Conservation (phyloP, 2,888 invertebrate genomes). For the Trichacis sp. region DNA sequence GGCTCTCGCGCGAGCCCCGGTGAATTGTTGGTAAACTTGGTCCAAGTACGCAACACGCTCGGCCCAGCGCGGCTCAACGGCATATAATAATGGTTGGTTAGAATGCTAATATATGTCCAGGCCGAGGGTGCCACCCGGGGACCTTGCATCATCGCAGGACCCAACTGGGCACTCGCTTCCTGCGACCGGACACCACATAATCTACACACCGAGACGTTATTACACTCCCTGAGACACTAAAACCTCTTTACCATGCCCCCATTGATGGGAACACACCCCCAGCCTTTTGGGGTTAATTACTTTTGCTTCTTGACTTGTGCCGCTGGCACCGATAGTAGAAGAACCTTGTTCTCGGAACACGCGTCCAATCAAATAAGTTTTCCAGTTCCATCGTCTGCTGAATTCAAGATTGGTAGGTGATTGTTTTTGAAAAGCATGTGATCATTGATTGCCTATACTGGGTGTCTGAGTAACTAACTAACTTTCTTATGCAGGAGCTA, state of each 20-base stretch:
- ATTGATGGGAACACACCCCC: constrained; percentile 51
- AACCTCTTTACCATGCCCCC: constrained; percentile 55
- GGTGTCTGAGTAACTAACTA: too few relatives aligned
- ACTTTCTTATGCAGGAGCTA: too few relatives aligned
- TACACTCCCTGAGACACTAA: constrained; percentile 66
- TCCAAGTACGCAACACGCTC: constrained; percentile 67
- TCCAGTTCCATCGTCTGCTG: too few relatives aligned
- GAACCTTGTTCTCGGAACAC: too few relatives aligned
- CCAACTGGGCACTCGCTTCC: constrained; percentile 66
- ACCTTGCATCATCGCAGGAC: constrained; percentile 68
- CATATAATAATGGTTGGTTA: constrained; percentile 69
- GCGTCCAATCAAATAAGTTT: too few relatives aligned
- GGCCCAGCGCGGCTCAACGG: constrained; percentile 66
- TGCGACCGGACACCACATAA: constrained; percentile 66
- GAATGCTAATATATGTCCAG: constrained; percentile 69
- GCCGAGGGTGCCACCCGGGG: constrained; percentile 62
- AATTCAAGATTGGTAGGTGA: too few relatives aligned
- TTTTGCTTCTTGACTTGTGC: too few relatives aligned
- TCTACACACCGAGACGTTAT: constrained; percentile 67
- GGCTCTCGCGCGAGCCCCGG: constrained; percentile 51
- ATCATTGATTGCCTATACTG: too few relatives aligned
- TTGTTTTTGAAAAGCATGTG: too few relatives aligned
- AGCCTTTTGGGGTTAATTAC: too few relatives aligned
- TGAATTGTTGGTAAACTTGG: constrained; percentile 70
- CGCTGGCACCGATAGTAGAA: too few relatives aligned